Base-by-base conservation (phyloP, 2,888 invertebrate genomes). In the Caenorhabditis drosophilae region DNA sequence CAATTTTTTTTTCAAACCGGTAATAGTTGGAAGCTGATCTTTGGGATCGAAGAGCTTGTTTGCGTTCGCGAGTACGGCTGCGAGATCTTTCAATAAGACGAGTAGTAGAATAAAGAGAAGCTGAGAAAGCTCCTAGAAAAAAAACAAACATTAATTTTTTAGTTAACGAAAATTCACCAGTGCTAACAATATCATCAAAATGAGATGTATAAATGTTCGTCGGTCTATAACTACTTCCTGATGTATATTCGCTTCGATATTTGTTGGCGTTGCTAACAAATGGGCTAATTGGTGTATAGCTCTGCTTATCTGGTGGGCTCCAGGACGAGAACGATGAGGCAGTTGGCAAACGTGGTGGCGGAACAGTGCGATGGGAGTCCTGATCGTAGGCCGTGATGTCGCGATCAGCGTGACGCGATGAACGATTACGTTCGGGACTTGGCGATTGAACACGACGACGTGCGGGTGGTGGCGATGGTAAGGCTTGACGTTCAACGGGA, bases 41-140 rank as follows among this genome's bases (percentile, higher is more conserved):
- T 54, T 78, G 80, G 7, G 77, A 74, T 46, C 81, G 75, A 73
- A 82, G 67, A 20, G 82, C 82, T 45, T 75, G 75, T 23, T 73
- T 71, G 47, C 82, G 81, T 76, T 82, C 81, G 59, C 82, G 81
- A 48, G 82, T 79, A 31, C 82, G 78, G 41, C 78, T 76, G 54
- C 82, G 78, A 11, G 78, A 78, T 46, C 82, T 78, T 59, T 82
- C 82, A 35, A 82, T 70, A 58, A 83, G 66, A 6, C 82, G 73
- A 41, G 70, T 75, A 12, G 82, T 79, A 6, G 82, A 71, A 52
- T 82, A 82, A 26, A 82, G 76, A 46, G 76, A 79, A 34, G 72
- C 73, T 27, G 81, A 80, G 72, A 82, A 82, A 23, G 82, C 75
- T 20, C 81, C 75, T 75, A 25, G 49, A n/a, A n/a, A 63, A 12